Evolutionary conservation across 2,113 vertebrate genomes (phyloP).

Genomic region (Anthoscopus minutus): DNA sequence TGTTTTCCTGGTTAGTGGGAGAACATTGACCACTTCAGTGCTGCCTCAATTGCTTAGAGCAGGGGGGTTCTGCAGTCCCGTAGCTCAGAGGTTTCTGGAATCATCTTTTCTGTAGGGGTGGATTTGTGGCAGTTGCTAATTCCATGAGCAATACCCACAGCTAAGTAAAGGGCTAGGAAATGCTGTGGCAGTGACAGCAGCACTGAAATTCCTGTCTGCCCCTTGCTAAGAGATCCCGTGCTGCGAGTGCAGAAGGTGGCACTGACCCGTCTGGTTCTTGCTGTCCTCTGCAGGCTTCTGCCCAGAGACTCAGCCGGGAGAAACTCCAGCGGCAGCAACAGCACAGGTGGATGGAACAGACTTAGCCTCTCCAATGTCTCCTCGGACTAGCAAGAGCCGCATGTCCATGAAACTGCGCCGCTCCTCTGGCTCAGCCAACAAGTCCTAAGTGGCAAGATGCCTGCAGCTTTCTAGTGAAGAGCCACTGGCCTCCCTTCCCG

Average conservation of each 20-base stretch:
- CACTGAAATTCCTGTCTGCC: conserved; percentile 21
- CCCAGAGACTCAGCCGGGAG: conserved; percentile 87
- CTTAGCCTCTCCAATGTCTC: conserved; percentile 93
- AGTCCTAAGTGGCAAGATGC: conserved; percentile 77
- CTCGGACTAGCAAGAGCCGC: conserved; percentile 97
- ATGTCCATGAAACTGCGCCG: conserved; percentile 98
- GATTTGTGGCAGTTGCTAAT: not conserved
- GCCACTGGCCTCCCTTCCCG: not conserved
- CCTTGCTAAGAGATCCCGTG: not conserved
- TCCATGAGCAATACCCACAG: not conserved
- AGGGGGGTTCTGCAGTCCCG: not conserved
- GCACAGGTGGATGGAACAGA: conserved; percentile 89
- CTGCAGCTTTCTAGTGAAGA: not conserved
- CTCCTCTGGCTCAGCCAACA: conserved; percentile 96
- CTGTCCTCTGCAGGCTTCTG: conserved; percentile 83
- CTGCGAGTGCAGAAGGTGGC: fast-evolving
- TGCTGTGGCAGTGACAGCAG: conserved; percentile 5
- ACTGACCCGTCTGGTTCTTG: conserved; percentile 18
- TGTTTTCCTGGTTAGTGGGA: not conserved
- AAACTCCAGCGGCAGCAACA: conserved; percentile 79
- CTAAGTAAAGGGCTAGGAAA: conserved; percentile 1
- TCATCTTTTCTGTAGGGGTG: not conserved
- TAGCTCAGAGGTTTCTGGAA: conserved; percentile 3
- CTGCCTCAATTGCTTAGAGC: not conserved
- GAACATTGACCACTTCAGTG: not conserved